A percentile compares a stretch with the other conserved stretches of the same genome.
Evolutionary conservation across 2,797 vertebrate species (phyloP).

Genomic region (Enteromius trimaculatus): DNA sequence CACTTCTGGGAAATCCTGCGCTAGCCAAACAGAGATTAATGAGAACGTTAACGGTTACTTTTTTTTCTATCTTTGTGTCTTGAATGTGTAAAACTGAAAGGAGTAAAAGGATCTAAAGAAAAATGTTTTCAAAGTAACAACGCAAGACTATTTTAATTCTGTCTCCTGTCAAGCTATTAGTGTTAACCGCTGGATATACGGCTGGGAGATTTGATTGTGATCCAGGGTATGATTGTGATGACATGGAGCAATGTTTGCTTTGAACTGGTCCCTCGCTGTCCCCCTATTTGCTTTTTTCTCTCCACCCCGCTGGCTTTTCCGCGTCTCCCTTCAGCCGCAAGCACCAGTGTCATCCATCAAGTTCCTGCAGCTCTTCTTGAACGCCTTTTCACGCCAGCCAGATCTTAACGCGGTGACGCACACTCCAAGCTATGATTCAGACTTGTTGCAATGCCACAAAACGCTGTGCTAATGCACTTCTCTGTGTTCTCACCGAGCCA

Average conservation of each 20-base stretch:
- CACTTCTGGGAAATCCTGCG: not conserved
- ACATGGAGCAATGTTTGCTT: conserved; percentile 49
- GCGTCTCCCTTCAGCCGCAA: conserved; percentile 67
- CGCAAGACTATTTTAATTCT: not conserved
- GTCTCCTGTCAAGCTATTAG: conserved; percentile 17
- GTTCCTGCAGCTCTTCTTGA: conserved; percentile 68
- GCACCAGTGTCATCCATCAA: conserved; percentile 72
- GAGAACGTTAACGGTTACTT: not conserved
- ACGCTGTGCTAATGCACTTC: conserved; percentile 75
- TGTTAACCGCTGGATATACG: conserved; percentile 32
- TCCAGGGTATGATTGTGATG: conserved; percentile 50
- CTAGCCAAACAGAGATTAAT: not conserved
- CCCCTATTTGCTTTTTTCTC: conserved; percentile 39
- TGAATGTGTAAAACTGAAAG: not conserved
- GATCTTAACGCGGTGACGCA: conserved; percentile 53
- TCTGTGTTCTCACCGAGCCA: conserved; percentile 68
- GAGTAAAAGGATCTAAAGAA: not conserved
- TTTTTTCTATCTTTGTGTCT: not conserved
- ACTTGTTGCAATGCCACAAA: conserved; percentile 71
- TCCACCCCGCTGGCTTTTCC: conserved; percentile 58
- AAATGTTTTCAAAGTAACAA: not conserved
- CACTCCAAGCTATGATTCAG: conserved; percentile 74
- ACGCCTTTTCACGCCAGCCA: conserved; percentile 65
- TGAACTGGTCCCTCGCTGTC: conserved; percentile 47
- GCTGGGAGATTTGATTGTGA: conserved; percentile 48